Percentiles rank a stretch among this genome's conserved stretches.
These are phyloP conservation scores for Aphrophora alni DNA, from an alignment of 2,888 invertebrate species.

Conservation along the genomic window DNA sequence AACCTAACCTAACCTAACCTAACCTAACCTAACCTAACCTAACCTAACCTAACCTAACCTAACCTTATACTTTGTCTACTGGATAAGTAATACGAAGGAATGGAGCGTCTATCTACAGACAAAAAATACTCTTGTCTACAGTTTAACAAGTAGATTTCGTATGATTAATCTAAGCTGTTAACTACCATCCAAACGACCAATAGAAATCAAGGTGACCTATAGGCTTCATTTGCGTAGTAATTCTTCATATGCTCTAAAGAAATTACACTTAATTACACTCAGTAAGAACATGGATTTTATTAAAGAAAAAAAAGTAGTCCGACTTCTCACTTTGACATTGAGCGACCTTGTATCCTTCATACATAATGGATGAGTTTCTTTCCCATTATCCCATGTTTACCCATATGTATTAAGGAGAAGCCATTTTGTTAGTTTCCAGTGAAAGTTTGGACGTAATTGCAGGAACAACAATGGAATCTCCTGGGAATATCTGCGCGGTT, in stretches of 20 bases:
- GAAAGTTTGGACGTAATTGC: conserved; percentile 25
- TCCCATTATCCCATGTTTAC: neutral
- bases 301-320: neutral
- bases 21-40: no score
- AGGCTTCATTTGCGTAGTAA: no score
- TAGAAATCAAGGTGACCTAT: neutral
- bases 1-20: no score
- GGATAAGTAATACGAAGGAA: no score
- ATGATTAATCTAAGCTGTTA: no score
- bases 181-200: no score
- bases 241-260: no score
- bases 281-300: neutral
- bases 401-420: neutral
- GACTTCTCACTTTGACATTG: neutral
- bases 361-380: neutral
- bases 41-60: no score
- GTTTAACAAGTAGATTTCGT: no score
- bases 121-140: no score
- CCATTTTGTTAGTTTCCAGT: conserved; percentile 33
- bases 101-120: no score
- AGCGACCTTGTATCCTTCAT: neutral
- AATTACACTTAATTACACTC: neutral
- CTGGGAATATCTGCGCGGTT: conserved; percentile 16
- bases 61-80: no score
- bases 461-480: conserved; percentile 13